Base-by-base conservation (phyloP, 1,140 invertebrate species). In the Sarcophaga bullata region DNA sequence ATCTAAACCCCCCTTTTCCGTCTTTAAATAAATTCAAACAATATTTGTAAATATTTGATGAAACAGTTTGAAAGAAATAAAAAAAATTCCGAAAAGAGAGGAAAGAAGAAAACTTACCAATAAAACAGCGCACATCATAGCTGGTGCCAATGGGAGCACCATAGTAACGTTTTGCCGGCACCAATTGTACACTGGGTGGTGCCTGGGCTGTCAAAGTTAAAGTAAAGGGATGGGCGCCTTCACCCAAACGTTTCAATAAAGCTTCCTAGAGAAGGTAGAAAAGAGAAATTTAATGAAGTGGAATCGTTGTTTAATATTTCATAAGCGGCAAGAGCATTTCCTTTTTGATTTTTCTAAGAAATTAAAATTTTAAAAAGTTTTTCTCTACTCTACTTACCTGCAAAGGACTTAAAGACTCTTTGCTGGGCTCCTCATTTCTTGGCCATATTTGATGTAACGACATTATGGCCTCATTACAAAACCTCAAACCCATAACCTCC, bases 401-500 rank as follows among this genome's bases (percentile, higher is more conserved):
- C 78, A 97, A 90, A 6, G 94, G 93, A 58, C 94, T 96, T 68
- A 93, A 93, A 5, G 85, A 84, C 2, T 89, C 88, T 7, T 81
- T 85, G 0, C 91, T 91, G 80, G 93, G 92, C 83, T 91, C 91
- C 73, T 93, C 92, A n/a, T 86, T 83, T 9, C 90, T 86, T 2
- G 96, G 96, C 91, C 96, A 97, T 49, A 97, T 92, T 89, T 97
- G 96, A 62, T 95, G 94, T 25, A 96, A 90, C 85, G 95, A 96
- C 93, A 98, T 95, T 84, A 96, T 94, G 58, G 96, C 95, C 90
- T 98, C 96, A 87, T 97, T 97, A 91, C 95, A 97, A 91, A 98
- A 97, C 87, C 96, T 95, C 82, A 98, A 91, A 0, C 96, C 97
- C 95, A 98, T 97, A 13, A 97, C 96, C 90, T 98, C 96, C 87